Evolutionary conservation across 1,140 invertebrate species (phyloP).

Genomic region (Myzus persicae): DNA sequence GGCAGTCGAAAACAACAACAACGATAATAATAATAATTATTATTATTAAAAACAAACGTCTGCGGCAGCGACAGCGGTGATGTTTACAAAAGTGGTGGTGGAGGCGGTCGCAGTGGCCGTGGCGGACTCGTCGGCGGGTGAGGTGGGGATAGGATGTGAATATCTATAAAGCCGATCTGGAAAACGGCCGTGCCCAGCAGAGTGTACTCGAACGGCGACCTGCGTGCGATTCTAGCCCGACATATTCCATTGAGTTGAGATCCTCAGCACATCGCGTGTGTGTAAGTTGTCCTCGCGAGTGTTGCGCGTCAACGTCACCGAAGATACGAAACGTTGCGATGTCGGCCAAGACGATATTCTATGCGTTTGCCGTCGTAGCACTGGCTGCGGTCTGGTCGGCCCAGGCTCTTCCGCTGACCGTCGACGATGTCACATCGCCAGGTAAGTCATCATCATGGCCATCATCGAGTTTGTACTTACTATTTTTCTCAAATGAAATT

Average conservation of each 20-base stretch:
- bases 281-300: not conserved
- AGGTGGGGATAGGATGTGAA: not conserved
- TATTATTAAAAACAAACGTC: not conserved
- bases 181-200: not conserved
- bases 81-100: not conserved
- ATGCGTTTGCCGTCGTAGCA: not conserved
- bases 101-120: not conserved
- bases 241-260: not conserved
- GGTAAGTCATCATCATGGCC: not conserved
- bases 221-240: not conserved
- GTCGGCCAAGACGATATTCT: not conserved
- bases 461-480: not conserved
- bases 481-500: not conserved
- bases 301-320: not conserved
- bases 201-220: not conserved
- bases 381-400: not conserved
- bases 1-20: not conserved
- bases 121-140: not conserved
- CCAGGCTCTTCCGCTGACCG: not conserved
- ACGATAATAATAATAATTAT: not conserved
- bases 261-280: not conserved
- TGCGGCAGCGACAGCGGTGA: not conserved
- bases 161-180: conserved; percentile 14
- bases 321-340: not conserved
- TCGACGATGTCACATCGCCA: not conserved